Evolutionary conservation across 2,113 vertebrate genomes (phyloP), one percentile per base, ranked within the genome.

Genomic region (Phrynosoma platyrhinos): DNA sequence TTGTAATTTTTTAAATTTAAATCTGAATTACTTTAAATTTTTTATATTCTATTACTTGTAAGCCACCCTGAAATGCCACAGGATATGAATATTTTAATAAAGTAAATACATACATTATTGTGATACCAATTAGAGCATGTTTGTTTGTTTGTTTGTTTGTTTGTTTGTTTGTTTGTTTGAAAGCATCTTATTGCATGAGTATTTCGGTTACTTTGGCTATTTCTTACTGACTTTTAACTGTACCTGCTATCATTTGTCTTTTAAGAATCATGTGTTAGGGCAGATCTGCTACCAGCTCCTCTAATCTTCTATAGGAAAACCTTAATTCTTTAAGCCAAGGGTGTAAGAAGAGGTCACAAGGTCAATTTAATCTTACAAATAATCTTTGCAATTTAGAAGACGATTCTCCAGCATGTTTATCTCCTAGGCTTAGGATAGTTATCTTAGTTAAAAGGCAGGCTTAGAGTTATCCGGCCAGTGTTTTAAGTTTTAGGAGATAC

Each of bases 361-460:
- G 83, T 89, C 89, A 94, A 92, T 71, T 87, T 95, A 93, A 96
- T 95, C 92, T 91, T 94, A 91, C 87, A 92, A 91, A 94, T 93
- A 93, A 95, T 93, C 92, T 95, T 92, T 90, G 90, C 87, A 87
- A 91, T 32, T 78, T 90, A 90, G 76, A 83, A 86, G 85, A 91
- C 91, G 83, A 84, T 91, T 87, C 55, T 91, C 68, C 87, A 93
- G 85, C 47, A 87, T 52, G 84, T 82, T 94, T 91, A 93, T 87
- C 90, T 92, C 79, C 83, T 83, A 27, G 83, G 62, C 25, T 91
- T 86, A 82, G 85, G 91, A 52, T 64, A 91, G 79, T 92, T 93
- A 91, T 72, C 82, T 83, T 64, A 93, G 86, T 85, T 94, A 86
- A 96, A 95, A 95, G 92, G 79, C 25, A 91, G 58, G 91, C 93